Percentiles rank a stretch among this genome's conserved stretches.
Evolutionary conservation across 2,797 vertebrate genomes (phyloP).

Genomic region (Smutsia gigantea): DNA sequence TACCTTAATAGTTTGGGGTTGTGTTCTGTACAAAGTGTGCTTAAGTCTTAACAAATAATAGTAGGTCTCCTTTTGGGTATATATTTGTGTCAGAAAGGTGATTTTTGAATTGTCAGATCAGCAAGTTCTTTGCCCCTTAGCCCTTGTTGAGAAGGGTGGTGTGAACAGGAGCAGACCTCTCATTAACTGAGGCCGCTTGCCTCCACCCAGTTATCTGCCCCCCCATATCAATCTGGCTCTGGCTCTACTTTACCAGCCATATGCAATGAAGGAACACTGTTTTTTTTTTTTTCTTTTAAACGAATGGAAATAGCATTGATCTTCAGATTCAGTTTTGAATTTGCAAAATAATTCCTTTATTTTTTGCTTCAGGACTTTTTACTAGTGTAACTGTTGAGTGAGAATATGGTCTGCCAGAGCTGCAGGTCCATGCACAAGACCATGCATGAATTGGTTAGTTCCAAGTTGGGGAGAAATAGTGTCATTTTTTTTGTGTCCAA

Average conservation of each 20-base stretch:
- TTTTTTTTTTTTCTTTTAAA: neutral
- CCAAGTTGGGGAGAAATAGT: neutral
- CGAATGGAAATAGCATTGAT: neutral
- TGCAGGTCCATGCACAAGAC: neutral
- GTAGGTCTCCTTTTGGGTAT: neutral
- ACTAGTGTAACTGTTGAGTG: neutral
- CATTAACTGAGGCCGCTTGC: too few relatives aligned
- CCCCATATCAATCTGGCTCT: too few relatives aligned
- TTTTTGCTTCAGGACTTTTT: neutral
- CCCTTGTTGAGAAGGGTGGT: neutral
- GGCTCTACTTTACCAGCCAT: neutral
- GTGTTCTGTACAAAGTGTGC: neutral
- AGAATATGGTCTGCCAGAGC: neutral
- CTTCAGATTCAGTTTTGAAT: neutral
- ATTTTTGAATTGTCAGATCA: neutral
- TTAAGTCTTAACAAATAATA: slow-evolving; percentile 35
- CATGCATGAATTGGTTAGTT: neutral
- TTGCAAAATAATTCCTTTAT: neutral
- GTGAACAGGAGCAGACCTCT: neutral
- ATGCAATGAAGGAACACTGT: neutral
- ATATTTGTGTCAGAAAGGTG: neutral
- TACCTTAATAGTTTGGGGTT: neutral
- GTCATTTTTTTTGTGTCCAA: neutral
- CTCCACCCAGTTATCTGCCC: neutral
- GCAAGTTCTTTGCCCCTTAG: neutral